phyloP scores from a whole-genome alignment of 2,888 invertebrate genomes.

The Cephus pulcher region DNA sequence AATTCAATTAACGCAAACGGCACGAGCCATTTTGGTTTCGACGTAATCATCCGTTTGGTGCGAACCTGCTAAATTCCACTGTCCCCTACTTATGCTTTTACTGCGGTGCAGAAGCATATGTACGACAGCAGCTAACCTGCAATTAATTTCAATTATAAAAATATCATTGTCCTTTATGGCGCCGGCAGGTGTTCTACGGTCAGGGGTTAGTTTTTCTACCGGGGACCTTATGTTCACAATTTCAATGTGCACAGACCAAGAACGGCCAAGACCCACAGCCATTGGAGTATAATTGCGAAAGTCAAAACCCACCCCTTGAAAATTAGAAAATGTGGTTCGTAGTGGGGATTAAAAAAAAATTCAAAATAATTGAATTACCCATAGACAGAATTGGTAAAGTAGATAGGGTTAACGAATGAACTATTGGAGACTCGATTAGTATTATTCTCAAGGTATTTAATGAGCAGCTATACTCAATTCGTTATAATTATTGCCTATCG shows the following conservation, averaged over 20 bases:
- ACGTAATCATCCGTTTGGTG: conserved; percentile 22
- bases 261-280: background rate
- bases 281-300: background rate
- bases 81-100: background rate
- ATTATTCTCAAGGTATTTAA: background rate
- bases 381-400: background rate
- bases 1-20: background rate
- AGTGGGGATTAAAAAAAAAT: background rate
- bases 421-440: background rate
- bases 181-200: conserved; percentile 61
- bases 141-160: conserved; percentile 67
- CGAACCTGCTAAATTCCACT: conserved; percentile 15
- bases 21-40: conserved; percentile 11
- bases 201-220: conserved; percentile 55
- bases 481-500: background rate
- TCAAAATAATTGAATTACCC: background rate
- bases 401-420: background rate
- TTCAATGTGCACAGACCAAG: conserved; percentile 17
- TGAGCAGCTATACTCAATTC: background rate
- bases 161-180: conserved; percentile 64
- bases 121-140: conserved; percentile 39
- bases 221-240: conserved; percentile 26
- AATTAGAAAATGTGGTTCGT: background rate
- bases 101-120: conserved; percentile 28
- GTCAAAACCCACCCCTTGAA: background rate